A percentile compares a stretch with the other conserved stretches of the same genome.
Evolutionary conservation across 2,888 invertebrate species (phyloP).

Genomic region (Arrhopalites spinosus): DNA sequence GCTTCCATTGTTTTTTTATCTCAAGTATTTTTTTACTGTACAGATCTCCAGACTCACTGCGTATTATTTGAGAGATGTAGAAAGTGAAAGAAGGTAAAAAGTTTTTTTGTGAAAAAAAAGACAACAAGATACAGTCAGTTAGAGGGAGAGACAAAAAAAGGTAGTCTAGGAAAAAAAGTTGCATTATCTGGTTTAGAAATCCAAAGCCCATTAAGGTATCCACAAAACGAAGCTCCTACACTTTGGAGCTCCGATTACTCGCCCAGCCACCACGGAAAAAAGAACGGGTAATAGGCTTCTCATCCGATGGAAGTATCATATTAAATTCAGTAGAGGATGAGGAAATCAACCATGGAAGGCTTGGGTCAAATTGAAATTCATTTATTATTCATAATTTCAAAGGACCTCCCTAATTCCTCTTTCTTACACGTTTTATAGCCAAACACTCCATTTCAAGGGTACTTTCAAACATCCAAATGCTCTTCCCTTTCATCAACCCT

Average conservation of each 20-base stretch:
- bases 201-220: constrained; percentile 47
- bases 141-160: background rate
- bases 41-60: background rate
- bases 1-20: background rate
- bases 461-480: no score
- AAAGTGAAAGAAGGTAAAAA: background rate
- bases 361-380: background rate
- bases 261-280: background rate
- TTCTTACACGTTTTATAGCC: no score
- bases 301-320: background rate
- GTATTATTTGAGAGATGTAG: background rate
- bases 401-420: no score
- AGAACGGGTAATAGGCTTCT: background rate
- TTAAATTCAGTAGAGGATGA: background rate
- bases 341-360: background rate
- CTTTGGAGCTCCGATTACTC: constrained; percentile 27
- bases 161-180: constrained; percentile 19
- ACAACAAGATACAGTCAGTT: constrained; percentile 1
- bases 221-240: constrained; percentile 20
- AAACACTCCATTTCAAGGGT: no score
- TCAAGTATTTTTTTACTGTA: background rate
- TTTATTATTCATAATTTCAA: constrained; percentile 5
- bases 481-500: background rate
- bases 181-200: constrained; percentile 39
- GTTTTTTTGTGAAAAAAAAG: background rate